Evolutionary conservation across 1,140 invertebrate genomes (phyloP).

Genomic region (Sycobia sp.): DNA sequence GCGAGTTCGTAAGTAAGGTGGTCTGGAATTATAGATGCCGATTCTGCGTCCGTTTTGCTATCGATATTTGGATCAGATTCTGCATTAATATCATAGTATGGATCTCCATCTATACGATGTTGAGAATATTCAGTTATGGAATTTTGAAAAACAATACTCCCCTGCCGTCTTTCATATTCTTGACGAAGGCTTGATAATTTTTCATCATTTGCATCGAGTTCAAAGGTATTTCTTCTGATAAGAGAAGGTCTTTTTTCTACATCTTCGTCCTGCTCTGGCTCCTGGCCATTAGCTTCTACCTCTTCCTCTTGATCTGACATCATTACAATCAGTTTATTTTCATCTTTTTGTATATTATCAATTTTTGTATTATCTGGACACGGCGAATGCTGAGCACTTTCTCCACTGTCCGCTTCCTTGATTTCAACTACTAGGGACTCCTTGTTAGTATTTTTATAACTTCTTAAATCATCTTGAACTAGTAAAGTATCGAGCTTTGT

Average conservation of each 20-base stretch:
- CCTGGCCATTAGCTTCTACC: too few relatives aligned
- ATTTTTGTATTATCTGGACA: constrained; percentile 52
- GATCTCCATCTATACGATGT: constrained; percentile 57
- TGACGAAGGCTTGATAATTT: constrained; percentile 42
- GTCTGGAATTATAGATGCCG: neutral
- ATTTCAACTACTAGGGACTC: constrained; percentile 56
- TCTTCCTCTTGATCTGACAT: neutral
- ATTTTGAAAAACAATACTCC: constrained; percentile 65
- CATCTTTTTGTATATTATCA: constrained; percentile 8
- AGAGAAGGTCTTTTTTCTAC: constrained; percentile 48
- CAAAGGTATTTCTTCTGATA: constrained; percentile 63
- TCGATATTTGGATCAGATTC: neutral
- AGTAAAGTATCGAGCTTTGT: constrained; percentile 41
- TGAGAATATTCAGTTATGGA: constrained; percentile 67
- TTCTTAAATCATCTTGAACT: neutral
- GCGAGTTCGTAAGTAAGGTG: neutral
- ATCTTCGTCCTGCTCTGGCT: constrained; percentile 26
- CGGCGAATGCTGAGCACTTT: constrained; percentile 56
- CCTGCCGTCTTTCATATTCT: constrained; percentile 67
- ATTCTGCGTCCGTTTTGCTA: neutral
- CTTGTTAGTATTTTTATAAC: constrained; percentile 45
- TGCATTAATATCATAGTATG: constrained; percentile 34
- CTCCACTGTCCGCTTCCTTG: constrained; percentile 57
- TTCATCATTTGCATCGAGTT: constrained; percentile 59
- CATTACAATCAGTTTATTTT: neutral